Conservation (phyloP, 2,797 vertebrate genomes). For the Botia kubotai region DNA sequence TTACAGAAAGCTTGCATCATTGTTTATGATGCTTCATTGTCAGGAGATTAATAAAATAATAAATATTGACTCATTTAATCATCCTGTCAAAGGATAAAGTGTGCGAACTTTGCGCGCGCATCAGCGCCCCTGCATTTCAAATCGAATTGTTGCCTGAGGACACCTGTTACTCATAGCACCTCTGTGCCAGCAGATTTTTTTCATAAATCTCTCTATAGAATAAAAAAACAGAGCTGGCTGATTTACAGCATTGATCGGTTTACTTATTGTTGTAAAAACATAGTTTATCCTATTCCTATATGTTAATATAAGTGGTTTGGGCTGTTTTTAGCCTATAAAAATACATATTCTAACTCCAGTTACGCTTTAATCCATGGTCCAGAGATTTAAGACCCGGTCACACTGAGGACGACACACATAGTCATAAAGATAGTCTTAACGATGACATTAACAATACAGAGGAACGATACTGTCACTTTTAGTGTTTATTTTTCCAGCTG, state of each 20-base stretch:
- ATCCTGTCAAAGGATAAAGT: conserved; percentile 53
- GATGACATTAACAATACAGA: too few species aligned
- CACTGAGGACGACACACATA: too few species aligned
- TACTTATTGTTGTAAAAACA: neutral
- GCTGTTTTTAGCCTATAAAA: neutral
- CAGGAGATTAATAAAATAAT: conserved; percentile 77
- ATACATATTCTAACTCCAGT: too few species aligned
- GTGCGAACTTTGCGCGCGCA: conserved; percentile 22
- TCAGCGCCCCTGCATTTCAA: conserved; percentile 9
- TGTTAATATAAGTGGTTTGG: neutral
- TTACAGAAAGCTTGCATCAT: conserved; percentile 80
- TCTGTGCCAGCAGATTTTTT: conserved; percentile 2
- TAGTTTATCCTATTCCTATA: neutral
- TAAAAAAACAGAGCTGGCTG: neutral
- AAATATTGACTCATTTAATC: conserved; percentile 73
- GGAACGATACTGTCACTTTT: too few species aligned
- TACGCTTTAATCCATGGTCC: neutral
- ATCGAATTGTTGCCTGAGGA: conserved; percentile 23
- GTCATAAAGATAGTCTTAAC: too few species aligned
- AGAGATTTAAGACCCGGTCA: neutral
- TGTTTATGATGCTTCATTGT: conserved; percentile 76
- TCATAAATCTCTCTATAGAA: neutral
- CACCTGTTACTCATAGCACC: conserved; percentile 28
- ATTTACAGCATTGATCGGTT: neutral
- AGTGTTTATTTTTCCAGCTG: too few species aligned